Evolutionary conservation across 2,888 invertebrate genomes (phyloP).

Genomic region (Parnassius apollo): DNA sequence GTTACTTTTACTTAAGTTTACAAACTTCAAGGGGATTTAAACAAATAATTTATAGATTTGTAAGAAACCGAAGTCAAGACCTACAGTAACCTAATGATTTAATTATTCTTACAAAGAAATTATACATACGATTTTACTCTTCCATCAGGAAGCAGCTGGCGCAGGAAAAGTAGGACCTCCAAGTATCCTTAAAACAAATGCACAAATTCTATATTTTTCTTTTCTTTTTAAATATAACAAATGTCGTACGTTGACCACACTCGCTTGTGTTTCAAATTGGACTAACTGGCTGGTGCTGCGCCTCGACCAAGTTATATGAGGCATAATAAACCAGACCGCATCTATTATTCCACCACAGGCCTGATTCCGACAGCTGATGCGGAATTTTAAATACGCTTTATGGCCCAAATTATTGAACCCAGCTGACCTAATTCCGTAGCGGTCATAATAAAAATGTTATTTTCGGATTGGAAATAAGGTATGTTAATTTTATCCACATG

Average conservation of each 20-base stretch:
- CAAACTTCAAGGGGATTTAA: too few species aligned
- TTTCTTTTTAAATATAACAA: conserved; percentile 36
- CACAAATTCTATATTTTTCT: conserved; percentile 30
- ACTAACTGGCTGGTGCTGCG: conserved; percentile 63
- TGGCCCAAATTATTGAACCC: conserved; percentile 57
- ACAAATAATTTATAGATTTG: too few species aligned
- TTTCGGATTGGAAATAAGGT: conserved; percentile 50
- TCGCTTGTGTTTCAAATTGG: conserved; percentile 73
- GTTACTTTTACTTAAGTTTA: too few species aligned
- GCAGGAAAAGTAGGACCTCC: background rate
- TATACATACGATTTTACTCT: conserved; percentile 1
- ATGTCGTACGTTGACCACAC: conserved; percentile 55
- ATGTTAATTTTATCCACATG: too few species aligned
- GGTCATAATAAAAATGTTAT: conserved; percentile 44
- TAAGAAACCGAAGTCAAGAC: too few species aligned
- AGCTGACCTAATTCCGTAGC: conserved; percentile 59
- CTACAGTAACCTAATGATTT: too few species aligned
- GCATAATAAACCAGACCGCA: conserved; percentile 76
- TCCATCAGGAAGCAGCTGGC: conserved; percentile 2
- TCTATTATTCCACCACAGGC: conserved; percentile 67
- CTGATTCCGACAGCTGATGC: conserved; percentile 65
- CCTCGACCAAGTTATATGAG: conserved; percentile 72
- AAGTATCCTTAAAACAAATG: conserved; percentile 22
- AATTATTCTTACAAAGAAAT: background rate
- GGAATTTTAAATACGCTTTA: conserved; percentile 72